Evolutionary conservation across 2,888 invertebrate species (phyloP), one percentile per base, ranked within the genome.

Genomic region (Scelioninae gen. 2): DNA sequence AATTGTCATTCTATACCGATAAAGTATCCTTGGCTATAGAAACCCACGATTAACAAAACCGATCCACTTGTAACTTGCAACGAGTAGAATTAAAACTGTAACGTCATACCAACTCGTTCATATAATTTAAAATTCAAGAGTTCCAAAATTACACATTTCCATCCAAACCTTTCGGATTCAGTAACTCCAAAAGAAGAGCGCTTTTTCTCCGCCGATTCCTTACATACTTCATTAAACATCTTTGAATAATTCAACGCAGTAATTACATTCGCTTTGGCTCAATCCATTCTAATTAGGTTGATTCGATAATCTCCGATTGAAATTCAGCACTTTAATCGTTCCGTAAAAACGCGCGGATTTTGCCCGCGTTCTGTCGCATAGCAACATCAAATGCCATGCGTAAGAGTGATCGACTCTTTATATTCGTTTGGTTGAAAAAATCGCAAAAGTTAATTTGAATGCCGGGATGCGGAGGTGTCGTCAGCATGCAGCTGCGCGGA

Each of bases 391-490:
- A 61, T 18, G 13, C 3, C n/a, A 39, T 39, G 46, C 50, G 16
- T 37, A 11, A 39, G 15, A 3, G 16, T 1, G 16, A 1, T 16
- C 16, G 15, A 16, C 39, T 45, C 11, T 15, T 28, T 18, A 25
- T 16, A 16, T n/a, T 16, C 53, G 13, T 9, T 33, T 19, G 6
- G 11, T 13, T 13, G 11, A 46, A 64, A 70, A 63, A 57, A 31
- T 31, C 28, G 13, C 25, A 35, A 39, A 35, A 43, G 63, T 80
- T 84, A 81, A 85, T 84, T 85, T 85, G 84, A 85, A 85, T 85
- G 84, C 83, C 83, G 82, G 82, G 81, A 81, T 84, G 84, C 84
- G 84, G 83, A 85, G 83, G 85, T 84, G 84, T 84, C 75, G 78
- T 81, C 79, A 82, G 81, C 81, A 81, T 81, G 80, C 83, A 84